phyloP scores from a whole-genome alignment of 2,888 invertebrate genomes.

The Pocota personata region DNA sequence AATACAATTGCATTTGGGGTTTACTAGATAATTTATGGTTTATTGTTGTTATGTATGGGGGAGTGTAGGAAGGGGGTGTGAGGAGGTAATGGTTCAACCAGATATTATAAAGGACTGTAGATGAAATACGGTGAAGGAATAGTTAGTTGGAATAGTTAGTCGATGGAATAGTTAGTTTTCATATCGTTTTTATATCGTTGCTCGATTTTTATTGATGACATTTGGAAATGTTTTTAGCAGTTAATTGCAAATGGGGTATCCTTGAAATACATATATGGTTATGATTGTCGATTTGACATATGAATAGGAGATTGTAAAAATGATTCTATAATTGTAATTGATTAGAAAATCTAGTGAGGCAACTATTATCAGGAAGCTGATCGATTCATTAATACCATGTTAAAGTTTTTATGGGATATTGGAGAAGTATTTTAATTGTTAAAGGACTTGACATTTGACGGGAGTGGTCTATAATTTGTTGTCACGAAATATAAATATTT shows the following conservation, averaged over 20 bases:
- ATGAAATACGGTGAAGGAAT: constrained; percentile 52
- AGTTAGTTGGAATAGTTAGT: no score
- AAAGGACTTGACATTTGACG: no score
- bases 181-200: constrained; percentile 24
- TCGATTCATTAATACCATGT: background rate
- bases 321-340: background rate
- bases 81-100: constrained; percentile 12
- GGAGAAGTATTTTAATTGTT: no score
- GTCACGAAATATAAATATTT: no score
- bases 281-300: constrained; percentile 1
- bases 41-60: constrained; percentile 37
- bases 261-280: constrained; percentile 33
- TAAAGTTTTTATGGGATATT: no score
- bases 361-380: background rate
- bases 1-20: constrained; percentile 41
- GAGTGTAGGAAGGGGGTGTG: background rate
- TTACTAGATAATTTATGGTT: constrained; percentile 68
- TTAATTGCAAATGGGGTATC: constrained; percentile 22
- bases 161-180: no score
- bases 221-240: constrained; percentile 48
- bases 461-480: no score
- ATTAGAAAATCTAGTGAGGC: background rate
- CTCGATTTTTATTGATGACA: constrained; percentile 59
- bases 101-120: constrained; percentile 58
- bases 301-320: background rate